A percentile compares a stretch with the other conserved stretches of the same genome.
phyloP scores from a whole-genome alignment of 2,113 vertebrate species.

The Cyanistes caeruleus region DNA sequence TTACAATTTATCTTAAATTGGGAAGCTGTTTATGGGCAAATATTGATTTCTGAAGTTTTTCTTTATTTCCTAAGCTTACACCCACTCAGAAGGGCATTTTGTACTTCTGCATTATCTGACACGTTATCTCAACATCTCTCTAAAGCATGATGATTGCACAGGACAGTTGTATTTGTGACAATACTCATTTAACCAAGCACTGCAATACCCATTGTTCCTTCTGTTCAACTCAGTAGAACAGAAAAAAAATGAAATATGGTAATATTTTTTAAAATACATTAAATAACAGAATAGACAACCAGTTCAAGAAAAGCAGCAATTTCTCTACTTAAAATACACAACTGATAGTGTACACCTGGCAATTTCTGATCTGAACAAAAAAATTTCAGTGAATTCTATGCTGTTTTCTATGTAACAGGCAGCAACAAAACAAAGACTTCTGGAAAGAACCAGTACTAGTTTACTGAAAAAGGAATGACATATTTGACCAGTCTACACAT shows the following conservation, averaged over 20 bases:
- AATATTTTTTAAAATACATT: neutral
- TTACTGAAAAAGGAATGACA: conserved; percentile 32
- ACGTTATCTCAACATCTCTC: neutral
- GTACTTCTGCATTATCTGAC: neutral
- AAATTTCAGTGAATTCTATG: neutral
- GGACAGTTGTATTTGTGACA: neutral
- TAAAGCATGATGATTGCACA: neutral
- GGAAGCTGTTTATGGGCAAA: neutral
- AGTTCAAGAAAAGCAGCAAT: neutral
- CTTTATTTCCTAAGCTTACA: neutral
- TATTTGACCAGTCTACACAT: neutral
- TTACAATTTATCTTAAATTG: neutral
- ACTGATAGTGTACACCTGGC: neutral
- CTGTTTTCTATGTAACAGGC: neutral
- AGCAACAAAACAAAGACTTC: neutral
- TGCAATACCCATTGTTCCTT: neutral
- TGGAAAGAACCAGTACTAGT: neutral
- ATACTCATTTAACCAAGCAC: neutral
- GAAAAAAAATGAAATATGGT: neutral
- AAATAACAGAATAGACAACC: neutral
- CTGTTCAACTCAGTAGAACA: neutral
- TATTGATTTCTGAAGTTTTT: neutral
- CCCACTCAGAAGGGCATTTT: neutral
- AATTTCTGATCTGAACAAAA: neutral
- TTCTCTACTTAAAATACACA: neutral